Evolutionary conservation across 2,113 vertebrate genomes (phyloP), one percentile per base, ranked within the genome.

Genomic region (Eolophus roseicapilla): DNA sequence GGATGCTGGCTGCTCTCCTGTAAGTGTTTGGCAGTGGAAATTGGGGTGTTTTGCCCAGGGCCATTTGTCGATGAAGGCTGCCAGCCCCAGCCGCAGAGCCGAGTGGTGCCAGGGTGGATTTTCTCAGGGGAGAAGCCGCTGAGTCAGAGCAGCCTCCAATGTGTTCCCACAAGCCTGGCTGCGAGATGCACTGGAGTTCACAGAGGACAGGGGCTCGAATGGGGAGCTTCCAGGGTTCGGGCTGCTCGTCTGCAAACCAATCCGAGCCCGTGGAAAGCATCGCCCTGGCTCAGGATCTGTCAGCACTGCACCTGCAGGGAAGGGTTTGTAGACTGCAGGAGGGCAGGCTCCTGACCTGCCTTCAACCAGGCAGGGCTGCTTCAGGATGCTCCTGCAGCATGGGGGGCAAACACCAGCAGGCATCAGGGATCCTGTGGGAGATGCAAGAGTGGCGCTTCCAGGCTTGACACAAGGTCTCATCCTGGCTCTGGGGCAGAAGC

Each of bases 101-200:
- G 43, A 17, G 0, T 3, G 17, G 46, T 92, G 95, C 95, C 95
- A 97, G 89, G 52, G 52, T 2, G 37, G 82, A 94, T 94, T 94
- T 93, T 91, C 95, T 95, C 95, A 93, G 53, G 90, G 80, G 86
- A 96, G 93, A 95, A 96, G 95, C 55, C 81, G 83, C 90, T 90
- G 95, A 96, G 95, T 96, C 95, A 95, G 77, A 70, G 80, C 82
- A 86, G 62, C 69, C 75, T 90, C 60, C 11, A 24, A 92, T 83
- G 55, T 46, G 88, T 95, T 96, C 83, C 88, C 90, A 92, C 94
- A 86, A 90, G 92, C 90, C 90, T 16, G 50, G 49, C 84, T 92
- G 78, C 63, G 86, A 77, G 86, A 70, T 31, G 5, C 35, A 2
- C 71, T 3, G 88, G 92, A 49, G 75, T 86, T 95, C 79, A 88